Evolutionary conservation across 2,113 vertebrate genomes (phyloP), one percentile per base, ranked within the genome.

Genomic region (Sander lucioperca): DNA sequence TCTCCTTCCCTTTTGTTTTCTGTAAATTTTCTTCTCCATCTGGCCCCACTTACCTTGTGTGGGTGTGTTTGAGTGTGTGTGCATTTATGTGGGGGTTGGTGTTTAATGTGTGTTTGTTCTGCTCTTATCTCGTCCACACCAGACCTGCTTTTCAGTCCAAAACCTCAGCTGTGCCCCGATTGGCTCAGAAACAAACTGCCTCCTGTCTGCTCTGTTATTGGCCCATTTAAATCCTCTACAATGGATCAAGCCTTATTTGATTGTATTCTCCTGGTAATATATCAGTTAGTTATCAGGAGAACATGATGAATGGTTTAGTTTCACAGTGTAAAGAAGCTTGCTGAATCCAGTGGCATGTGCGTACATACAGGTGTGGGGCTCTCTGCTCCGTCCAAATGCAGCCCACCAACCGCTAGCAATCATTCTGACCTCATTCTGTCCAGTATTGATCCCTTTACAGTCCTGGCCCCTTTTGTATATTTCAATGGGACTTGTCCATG

Each of bases 101-200:
- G 80, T 84, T 87, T 58, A 86, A 83, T 91, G 89, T 92, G 89
- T 90, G 92, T 93, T 92, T 94, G 92, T 92, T 92, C 85, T 89
- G 91, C 89, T 85, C 91, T 94, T 94, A 94, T 94, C 93, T 91
- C 86, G 47, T 86, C 90, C 92, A 92, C 91, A 93, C 89, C 93
- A 94, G 93, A 88, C 92, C 91, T 91, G 88, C 69, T 92, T 93
- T 87, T 50, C 64, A 58, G 86, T 91, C 91, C 91, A 93, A 92
- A 93, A 89, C 88, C 91, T 89, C 88, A 82, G 87, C 89, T 77
- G 78, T 83, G 86, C 72, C 86, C 91, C 66, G 84, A 93, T 93
- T 93, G 91, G 93, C 93, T 87, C 71, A 51, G 82, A 86, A 81
- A 88, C 88, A 82, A 86, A 87, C 89, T 72, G 86, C 81, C 87